Base-by-base conservation (phyloP, 2,888 invertebrate species). In the Silvanus unidentatus region DNA sequence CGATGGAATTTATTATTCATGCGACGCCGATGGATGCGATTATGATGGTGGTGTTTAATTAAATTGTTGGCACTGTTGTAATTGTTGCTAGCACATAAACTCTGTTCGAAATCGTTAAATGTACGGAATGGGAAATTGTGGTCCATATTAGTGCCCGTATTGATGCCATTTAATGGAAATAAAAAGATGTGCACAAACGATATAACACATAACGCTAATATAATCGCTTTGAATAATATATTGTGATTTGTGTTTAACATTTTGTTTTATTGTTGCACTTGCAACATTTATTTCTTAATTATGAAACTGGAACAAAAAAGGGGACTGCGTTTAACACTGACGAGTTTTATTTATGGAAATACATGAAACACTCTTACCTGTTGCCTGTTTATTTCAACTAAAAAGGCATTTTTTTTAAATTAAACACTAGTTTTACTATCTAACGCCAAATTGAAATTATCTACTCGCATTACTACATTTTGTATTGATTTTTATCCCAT, bases 161-260 rank as follows among this genome's bases (percentile, higher is more conserved):
- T 57, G 22, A 68, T 59, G 40, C 71, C 72, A 66, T 78, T 78
- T 65, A 79, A 68, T 41, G 78, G 79, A 65, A 79, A 79, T 43
- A 78, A 68, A 69, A 78, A 79, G 55, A 78, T 71, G 66, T 79
- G 79, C 59, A 79, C 77, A 60, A 76, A 74, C 50, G 76, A 73
- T 58, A 78, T 77, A 55, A 78, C 76, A 64, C 76, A 75, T 59
- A 77, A 66, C 47, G 78, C 77, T 54, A 79, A 73, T 52, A 78
- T 70, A 58, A 77, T 77, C 49, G 77, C 78, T 61, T 76, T 74
- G 61, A 77, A 76, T 62, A 79, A 72, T 64, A 78, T 71, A 65
- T 78, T 77, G 68, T 77, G 76, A 62, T 76, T 75, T 59, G 76
- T 73, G 67, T 73, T 75, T 64, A 74, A 74, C 77, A 77, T 77